Conservation (phyloP, 2,113 vertebrate species). For the Sclerurus mexicanus region DNA sequence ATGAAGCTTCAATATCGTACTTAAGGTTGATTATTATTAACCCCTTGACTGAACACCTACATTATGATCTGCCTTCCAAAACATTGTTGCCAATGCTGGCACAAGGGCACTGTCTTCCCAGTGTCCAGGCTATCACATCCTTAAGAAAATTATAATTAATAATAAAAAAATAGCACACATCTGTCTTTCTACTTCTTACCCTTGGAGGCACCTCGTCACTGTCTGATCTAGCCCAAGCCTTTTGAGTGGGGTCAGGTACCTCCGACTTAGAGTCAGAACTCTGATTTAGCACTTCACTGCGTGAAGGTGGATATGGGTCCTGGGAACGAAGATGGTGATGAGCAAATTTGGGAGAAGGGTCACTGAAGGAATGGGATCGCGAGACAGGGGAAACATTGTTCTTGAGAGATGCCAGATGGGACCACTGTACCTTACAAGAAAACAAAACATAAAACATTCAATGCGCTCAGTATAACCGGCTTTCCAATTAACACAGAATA, state of each 20-base stretch:
- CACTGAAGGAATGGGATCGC: slow-evolving; percentile 90
- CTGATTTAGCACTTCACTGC: slow-evolving; percentile 87
- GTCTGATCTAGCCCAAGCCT: slow-evolving; percentile 87
- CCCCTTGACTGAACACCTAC: background rate
- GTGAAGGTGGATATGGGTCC: slow-evolving; percentile 86
- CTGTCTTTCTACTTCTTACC: slow-evolving; percentile 89
- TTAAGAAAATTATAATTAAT: slow-evolving; percentile 35
- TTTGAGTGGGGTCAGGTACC: slow-evolving; percentile 79
- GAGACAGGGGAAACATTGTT: slow-evolving; percentile 87
- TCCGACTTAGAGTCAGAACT: slow-evolving; percentile 85
- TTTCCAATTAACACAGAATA: slow-evolving; percentile 73
- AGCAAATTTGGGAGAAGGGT: slow-evolving; percentile 92
- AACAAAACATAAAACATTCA: slow-evolving; percentile 87
- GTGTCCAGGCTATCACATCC: slow-evolving; percentile 45
- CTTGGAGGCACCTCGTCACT: slow-evolving; percentile 91
- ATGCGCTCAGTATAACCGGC: slow-evolving; percentile 76
- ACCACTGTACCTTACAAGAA: slow-evolving; percentile 93
- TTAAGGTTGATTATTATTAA: background rate
- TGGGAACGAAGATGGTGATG: slow-evolving; percentile 91
- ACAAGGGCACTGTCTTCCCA: background rate
- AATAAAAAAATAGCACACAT: slow-evolving; percentile 55
- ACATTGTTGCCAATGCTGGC: background rate
- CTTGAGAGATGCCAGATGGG: slow-evolving; percentile 94
- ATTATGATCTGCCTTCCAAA: slow-evolving; percentile 10
- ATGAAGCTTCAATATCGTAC: background rate